Evolutionary conservation across 2,797 vertebrate genomes (phyloP).

Genomic region (Parauchenoglanis ngamensis): DNA sequence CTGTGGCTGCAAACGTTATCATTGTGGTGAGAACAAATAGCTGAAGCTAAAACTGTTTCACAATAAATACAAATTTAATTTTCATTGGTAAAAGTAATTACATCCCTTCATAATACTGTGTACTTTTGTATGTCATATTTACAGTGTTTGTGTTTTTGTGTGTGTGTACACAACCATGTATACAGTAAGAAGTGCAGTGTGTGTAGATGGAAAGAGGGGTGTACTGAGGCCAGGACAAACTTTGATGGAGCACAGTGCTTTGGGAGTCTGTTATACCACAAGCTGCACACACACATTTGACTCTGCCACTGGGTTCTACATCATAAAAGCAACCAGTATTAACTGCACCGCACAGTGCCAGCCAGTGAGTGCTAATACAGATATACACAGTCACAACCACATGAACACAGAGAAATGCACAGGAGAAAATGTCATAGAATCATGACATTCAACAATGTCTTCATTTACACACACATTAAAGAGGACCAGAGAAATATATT

Average conservation of each 20-base stretch:
- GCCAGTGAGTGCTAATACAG: conserved; percentile 72
- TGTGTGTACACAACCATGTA: background rate
- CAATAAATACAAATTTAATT: background rate
- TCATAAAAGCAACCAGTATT: conserved; percentile 77
- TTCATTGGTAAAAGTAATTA: background rate
- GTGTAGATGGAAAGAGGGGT: conserved; percentile 82
- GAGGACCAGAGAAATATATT: background rate
- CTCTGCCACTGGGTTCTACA: conserved; percentile 82
- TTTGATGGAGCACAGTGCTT: conserved; percentile 81
- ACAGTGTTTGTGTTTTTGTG: background rate
- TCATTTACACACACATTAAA: background rate
- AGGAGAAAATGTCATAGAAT: background rate
- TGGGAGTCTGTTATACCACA: conserved; percentile 81
- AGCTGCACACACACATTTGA: conserved; percentile 84
- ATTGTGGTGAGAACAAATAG: conserved; percentile 82
- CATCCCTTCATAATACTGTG: background rate
- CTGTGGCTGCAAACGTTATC: conserved; percentile 87
- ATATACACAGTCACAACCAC: background rate
- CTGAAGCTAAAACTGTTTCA: background rate
- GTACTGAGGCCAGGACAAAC: conserved; percentile 89
- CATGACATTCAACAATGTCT: too few species aligned
- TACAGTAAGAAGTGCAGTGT: conserved; percentile 88
- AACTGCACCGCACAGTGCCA: conserved; percentile 88
- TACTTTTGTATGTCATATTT: background rate
- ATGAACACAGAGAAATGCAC: background rate